These are phyloP conservation scores for Diadegma fenestrale DNA, from an alignment of 2,888 invertebrate genomes.

Conservation along the genomic window DNA sequence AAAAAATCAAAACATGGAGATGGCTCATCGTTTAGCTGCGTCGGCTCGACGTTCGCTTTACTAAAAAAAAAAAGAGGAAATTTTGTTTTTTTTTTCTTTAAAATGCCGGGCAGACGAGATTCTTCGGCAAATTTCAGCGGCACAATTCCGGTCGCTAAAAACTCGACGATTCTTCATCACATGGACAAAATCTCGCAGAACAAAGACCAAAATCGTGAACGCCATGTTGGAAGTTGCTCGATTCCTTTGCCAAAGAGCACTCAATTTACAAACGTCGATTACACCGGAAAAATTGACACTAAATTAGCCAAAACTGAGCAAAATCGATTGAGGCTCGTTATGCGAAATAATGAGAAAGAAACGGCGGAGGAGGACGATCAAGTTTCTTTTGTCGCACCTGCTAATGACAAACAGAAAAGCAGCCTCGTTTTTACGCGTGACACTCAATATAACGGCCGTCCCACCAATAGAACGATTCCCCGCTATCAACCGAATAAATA, in stretches of 20 bases:
- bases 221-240: conserved; percentile 58
- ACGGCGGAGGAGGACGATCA: conserved; percentile 35
- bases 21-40: too few relatives aligned
- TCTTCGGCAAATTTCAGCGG: conserved; percentile 10
- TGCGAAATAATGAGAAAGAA: conserved; percentile 72
- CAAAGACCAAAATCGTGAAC: conserved; percentile 40
- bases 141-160: conserved; percentile 39
- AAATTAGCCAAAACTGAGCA: conserved; percentile 82
- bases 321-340: conserved; percentile 80
- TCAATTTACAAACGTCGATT: conserved; percentile 66
- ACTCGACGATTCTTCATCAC: conserved; percentile 1
- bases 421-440: conserved; percentile 39
- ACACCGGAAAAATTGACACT: conserved; percentile 70
- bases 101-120: conserved; percentile 69
- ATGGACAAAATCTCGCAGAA: conserved; percentile 46
- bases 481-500: conserved; percentile 53
- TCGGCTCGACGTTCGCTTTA: neutral
- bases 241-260: conserved; percentile 77
- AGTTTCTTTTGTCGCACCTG: conserved; percentile 11
- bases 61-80: neutral
- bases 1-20: neutral
- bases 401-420: conserved; percentile 72
- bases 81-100: neutral
- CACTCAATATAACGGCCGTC: conserved; percentile 36
- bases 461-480: conserved; percentile 52